A percentile compares a stretch with the other conserved stretches of the same genome.
These are phyloP conservation scores for Phrynosoma platyrhinos DNA, from an alignment of 2,113 vertebrate species.

Conservation along the genomic window DNA sequence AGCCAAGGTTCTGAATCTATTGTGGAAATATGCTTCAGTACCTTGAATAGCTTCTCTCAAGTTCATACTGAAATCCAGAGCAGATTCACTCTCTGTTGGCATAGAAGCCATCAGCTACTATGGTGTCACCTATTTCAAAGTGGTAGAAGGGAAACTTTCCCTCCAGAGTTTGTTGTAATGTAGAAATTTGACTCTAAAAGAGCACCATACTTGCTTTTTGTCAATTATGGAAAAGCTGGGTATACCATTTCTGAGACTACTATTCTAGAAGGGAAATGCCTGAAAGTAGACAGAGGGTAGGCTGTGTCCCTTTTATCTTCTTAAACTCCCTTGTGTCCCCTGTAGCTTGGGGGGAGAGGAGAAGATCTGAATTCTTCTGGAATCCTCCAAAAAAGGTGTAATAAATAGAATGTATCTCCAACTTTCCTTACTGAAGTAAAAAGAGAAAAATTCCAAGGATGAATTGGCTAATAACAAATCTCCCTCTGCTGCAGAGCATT, in stretches of 20 bases:
- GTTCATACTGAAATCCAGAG: no score
- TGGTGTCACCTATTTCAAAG: not conserved
- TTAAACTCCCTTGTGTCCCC: no score
- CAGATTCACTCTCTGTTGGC: no score
- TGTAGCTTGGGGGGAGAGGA: no score
- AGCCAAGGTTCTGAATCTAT: not conserved
- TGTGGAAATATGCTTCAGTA: no score
- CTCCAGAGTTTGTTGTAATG: not conserved
- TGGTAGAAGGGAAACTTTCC: not conserved
- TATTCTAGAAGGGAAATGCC: not conserved
- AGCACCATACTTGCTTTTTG: not conserved
- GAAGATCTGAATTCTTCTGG: no score
- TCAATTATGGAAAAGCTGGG: not conserved
- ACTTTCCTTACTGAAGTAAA: no score
- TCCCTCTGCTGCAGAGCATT: not conserved
- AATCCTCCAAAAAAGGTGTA: no score
- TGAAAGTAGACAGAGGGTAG: not conserved
- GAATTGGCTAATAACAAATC: not conserved
- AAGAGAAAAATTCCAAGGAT: not conserved
- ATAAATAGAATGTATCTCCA: no score
- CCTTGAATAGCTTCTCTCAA: no score
- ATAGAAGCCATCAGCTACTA: not conserved
- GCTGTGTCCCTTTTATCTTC: no score
- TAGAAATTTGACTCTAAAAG: not conserved
- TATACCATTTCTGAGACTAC: not conserved